Evolutionary conservation across 2,888 invertebrate species (phyloP).

Genomic region (Helleia helle): DNA sequence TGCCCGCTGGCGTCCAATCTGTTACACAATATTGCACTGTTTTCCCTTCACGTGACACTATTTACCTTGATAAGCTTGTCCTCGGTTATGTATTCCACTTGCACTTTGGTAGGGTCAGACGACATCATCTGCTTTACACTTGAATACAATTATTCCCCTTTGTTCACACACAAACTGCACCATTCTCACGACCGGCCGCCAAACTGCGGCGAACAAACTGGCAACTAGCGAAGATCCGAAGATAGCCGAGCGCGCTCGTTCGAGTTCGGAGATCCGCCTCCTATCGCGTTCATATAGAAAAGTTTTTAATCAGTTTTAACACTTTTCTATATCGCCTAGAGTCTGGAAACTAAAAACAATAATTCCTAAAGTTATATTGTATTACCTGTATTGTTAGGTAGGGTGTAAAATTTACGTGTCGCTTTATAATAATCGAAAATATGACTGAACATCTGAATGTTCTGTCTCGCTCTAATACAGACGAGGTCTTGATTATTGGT

Average conservation of each 20-base stretch:
- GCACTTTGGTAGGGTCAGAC: slow-evolving; percentile 65
- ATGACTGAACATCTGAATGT: slow-evolving; percentile 28
- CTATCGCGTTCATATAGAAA: slow-evolving; percentile 59
- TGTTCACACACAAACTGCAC: slow-evolving; percentile 63
- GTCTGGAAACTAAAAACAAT: neutral
- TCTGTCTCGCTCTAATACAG: slow-evolving; percentile 52
- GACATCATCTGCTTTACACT: slow-evolving; percentile 68
- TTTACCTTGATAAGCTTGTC: slow-evolving; percentile 66
- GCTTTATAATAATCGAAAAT: neutral
- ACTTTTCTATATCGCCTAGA: slow-evolving; percentile 5
- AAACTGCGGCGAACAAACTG: slow-evolving; percentile 69
- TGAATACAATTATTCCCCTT: slow-evolving; percentile 58
- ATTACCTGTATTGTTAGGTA: neutral
- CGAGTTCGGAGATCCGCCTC: slow-evolving; percentile 68
- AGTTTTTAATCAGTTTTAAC: slow-evolving; percentile 31
- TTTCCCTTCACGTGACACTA: slow-evolving; percentile 40
- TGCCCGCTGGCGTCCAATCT: slow-evolving; percentile 67
- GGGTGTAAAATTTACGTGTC: neutral
- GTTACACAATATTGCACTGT: slow-evolving; percentile 64
- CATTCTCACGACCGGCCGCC: slow-evolving; percentile 72
- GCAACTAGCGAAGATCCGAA: slow-evolving; percentile 26
- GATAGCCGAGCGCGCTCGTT: slow-evolving; percentile 48
- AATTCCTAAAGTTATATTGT: neutral
- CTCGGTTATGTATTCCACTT: slow-evolving; percentile 68
- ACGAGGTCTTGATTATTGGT: slow-evolving; percentile 73